phyloP scores from a whole-genome alignment of 2,113 vertebrate genomes.

The Cyanistes caeruleus region DNA sequence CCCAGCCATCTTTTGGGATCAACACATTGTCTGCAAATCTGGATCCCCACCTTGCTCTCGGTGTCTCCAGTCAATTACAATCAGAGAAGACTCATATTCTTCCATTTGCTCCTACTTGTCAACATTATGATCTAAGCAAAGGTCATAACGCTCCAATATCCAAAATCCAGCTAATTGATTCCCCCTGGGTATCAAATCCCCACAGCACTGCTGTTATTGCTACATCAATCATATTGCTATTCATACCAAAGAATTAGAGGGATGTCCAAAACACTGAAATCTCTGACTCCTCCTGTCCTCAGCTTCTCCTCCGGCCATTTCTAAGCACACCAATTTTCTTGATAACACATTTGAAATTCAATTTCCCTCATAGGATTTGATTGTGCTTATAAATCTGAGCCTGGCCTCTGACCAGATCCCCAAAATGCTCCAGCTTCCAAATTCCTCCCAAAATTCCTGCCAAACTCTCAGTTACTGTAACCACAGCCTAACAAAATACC shows the following conservation, averaged over 20 bases:
- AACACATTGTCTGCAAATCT: background rate
- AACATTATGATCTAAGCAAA: slow-evolving; percentile 41
- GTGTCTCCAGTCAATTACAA: background rate
- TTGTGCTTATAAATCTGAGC: slow-evolving; percentile 52
- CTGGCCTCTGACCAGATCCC: background rate
- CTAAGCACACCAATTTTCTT: slow-evolving; percentile 36
- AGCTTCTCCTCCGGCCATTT: slow-evolving; percentile 38
- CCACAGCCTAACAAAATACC: background rate
- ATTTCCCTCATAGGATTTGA: slow-evolving; percentile 38
- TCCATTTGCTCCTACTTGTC: background rate
- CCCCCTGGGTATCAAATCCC: slow-evolving; percentile 62
- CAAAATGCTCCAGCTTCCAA: background rate
- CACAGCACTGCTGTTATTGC: slow-evolving; percentile 41
- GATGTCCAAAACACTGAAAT: slow-evolving; percentile 50
- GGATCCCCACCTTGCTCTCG: slow-evolving; percentile 15
- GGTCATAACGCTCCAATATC: slow-evolving; percentile 59
- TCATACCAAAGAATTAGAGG: slow-evolving; percentile 53
- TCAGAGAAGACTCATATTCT: background rate
- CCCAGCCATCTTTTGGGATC: background rate
- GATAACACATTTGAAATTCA: slow-evolving; percentile 58
- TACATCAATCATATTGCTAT: slow-evolving; percentile 63
- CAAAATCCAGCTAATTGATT: slow-evolving; percentile 65
- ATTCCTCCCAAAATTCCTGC: background rate
- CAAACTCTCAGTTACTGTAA: background rate
- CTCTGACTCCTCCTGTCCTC: background rate